phyloP scores from a whole-genome alignment of 2,797 vertebrate genomes.

The Neoniphon sammara region DNA sequence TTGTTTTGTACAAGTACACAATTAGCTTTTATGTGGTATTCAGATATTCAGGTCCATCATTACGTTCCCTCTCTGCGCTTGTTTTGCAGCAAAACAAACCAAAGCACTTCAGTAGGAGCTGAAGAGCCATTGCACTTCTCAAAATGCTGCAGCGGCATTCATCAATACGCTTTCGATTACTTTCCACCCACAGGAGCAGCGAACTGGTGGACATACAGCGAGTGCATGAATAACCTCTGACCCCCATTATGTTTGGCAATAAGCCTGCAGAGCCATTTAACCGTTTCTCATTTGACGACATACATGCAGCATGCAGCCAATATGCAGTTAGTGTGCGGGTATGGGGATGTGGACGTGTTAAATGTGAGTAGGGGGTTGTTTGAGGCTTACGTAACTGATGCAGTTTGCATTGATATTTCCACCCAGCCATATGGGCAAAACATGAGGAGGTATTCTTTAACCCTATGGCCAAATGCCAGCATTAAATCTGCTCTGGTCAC shows the following conservation, averaged over 20 bases:
- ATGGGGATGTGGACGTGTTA: background rate
- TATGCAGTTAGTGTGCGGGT: background rate
- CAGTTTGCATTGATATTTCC: slow-evolving; percentile 71
- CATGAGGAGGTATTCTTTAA: slow-evolving; percentile 38
- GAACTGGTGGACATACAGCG: slow-evolving; percentile 46
- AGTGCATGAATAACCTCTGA: slow-evolving; percentile 61
- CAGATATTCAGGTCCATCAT: slow-evolving; percentile 33
- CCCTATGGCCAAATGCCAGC: slow-evolving; percentile 48
- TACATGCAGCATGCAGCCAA: slow-evolving; percentile 10
- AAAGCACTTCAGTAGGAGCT: slow-evolving; percentile 51
- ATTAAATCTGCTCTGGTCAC: slow-evolving; percentile 59
- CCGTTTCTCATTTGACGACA: slow-evolving; percentile 43
- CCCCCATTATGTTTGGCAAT: slow-evolving; percentile 52
- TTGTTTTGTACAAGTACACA: slow-evolving; percentile 45
- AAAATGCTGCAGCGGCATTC: slow-evolving; percentile 69
- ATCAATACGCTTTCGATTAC: slow-evolving; percentile 72
- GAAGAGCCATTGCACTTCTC: slow-evolving; percentile 61
- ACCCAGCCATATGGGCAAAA: slow-evolving; percentile 46
- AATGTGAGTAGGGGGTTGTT: background rate
- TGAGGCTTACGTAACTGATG: slow-evolving; percentile 44
- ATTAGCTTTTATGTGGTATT: slow-evolving; percentile 37
- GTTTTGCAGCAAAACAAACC: slow-evolving; percentile 69
- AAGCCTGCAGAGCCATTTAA: slow-evolving; percentile 22
- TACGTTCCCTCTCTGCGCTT: slow-evolving; percentile 41
- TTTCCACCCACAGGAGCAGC: slow-evolving; percentile 53